Evolutionary conservation across 2,797 vertebrate genomes (phyloP).

Genomic region (Lates japonicus): DNA sequence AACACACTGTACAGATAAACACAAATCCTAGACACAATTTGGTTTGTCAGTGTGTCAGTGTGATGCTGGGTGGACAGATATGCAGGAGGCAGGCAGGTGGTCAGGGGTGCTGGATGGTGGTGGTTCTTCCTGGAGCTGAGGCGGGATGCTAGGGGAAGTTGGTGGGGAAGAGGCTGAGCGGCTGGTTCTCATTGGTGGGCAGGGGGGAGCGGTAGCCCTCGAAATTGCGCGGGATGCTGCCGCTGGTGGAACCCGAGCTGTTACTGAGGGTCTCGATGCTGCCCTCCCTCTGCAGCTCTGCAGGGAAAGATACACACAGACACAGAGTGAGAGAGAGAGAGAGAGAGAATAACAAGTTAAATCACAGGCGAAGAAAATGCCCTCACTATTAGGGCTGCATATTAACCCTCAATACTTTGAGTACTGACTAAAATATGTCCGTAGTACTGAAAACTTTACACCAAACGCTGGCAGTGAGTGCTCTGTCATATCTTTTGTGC

Average conservation of each 20-base stretch:
- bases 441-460: too few relatives aligned
- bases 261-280: slow-evolving; percentile 99
- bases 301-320: slow-evolving; percentile 37
- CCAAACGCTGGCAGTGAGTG: background rate
- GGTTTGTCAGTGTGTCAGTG: slow-evolving; percentile 14
- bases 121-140: slow-evolving; percentile 29
- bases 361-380: slow-evolving; percentile 9
- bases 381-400: background rate
- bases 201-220: slow-evolving; percentile 96
- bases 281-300: slow-evolving; percentile 99
- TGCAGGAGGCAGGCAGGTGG: background rate
- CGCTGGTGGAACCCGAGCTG: slow-evolving; percentile 98
- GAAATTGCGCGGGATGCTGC: slow-evolving; percentile 97
- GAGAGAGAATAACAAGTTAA: background rate
- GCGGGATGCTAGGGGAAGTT: slow-evolving; percentile 87
- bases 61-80: slow-evolving; percentile 5
- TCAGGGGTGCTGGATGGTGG: slow-evolving; percentile 22
- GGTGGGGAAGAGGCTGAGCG: slow-evolving; percentile 96
- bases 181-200: slow-evolving; percentile 97
- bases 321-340: background rate
- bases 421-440: background rate
- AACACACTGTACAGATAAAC: slow-evolving; percentile 6
- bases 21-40: slow-evolving; percentile 16
- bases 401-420: background rate
- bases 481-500: background rate